Evolutionary conservation across 2,797 vertebrate species (phyloP).

Genomic region (Anniella stebbinsi): DNA sequence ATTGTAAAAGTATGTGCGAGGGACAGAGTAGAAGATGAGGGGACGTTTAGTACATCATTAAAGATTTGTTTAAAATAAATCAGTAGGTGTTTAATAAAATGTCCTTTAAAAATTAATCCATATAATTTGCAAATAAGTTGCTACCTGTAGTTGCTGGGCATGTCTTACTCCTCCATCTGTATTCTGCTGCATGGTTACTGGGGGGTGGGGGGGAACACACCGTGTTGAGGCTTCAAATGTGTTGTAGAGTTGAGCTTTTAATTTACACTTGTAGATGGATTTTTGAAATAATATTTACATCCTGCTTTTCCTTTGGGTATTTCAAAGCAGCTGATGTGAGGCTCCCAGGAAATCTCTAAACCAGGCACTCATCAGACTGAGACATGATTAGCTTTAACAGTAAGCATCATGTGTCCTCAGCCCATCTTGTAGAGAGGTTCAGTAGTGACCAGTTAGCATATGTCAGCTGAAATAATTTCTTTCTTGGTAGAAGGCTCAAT

Average conservation of each 20-base stretch:
- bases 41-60: too few relatives aligned
- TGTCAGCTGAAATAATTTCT: neutral
- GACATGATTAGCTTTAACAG: neutral
- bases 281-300: neutral
- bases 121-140: neutral
- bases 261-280: neutral
- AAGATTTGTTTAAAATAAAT: neutral
- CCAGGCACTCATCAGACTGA: neutral
- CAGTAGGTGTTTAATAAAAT: neutral
- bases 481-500: neutral
- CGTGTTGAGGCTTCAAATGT: neutral
- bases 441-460: neutral
- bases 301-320: neutral
- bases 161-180: neutral
- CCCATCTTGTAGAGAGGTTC: neutral
- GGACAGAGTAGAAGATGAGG: too few relatives aligned
- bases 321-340: neutral
- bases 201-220: too few relatives aligned
- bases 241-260: neutral
- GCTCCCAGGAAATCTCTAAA: neutral
- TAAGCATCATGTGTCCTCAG: neutral
- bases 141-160: neutral
- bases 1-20: neutral
- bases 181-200: neutral
- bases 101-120: neutral